Evolutionary conservation across 2,113 vertebrate genomes (phyloP), one percentile per base, ranked within the genome.

Genomic region (Gopherus evgoodei): DNA sequence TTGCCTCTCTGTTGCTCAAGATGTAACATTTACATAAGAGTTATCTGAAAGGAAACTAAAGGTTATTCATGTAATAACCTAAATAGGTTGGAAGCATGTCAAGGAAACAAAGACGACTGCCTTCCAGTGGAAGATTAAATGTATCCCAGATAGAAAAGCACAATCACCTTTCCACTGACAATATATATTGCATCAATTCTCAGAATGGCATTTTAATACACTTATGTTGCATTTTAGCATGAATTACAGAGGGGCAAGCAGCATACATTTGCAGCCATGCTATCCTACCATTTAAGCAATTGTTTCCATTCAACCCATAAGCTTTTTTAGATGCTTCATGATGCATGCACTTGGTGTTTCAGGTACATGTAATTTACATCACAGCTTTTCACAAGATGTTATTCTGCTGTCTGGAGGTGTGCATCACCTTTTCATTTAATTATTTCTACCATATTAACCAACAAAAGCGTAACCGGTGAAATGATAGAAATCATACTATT

Each of bases 371-470:
- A 95, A 47, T 82, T 90, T 87, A 12, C 9, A 75, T 92, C 50
- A 93, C 76, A 86, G 75, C 75, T 90, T 91, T 86, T 90, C 93
- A 88, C 35, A 81, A 91, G 92, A 91, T 81, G 53, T 91, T 78
- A 35, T 11, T 80, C 81, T 82, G 49, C 42, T 83, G 90, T 80
- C 91, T 95, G 88, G 53, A 97, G 19, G 22, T 25, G 90, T 79
- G 81, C 29, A 59, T 95, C 96, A 94, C 84, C 90, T 94, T 96
- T 96, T 90, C 72, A 96, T 88, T 72, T 95, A 96, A 95, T 96
- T 97, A 97, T 96, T 97, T 96, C 90, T 97, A 95, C 90, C 96
- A 93, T 90, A 97, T 59, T 96, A 94, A 87, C 84, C 85, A 96
- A 92, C 90, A 98, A 97, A 98, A 97, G 47, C 42, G 91, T 38